phyloP scores from a whole-genome alignment of 2,113 vertebrate species.

The Cardinalis cardinalis region DNA sequence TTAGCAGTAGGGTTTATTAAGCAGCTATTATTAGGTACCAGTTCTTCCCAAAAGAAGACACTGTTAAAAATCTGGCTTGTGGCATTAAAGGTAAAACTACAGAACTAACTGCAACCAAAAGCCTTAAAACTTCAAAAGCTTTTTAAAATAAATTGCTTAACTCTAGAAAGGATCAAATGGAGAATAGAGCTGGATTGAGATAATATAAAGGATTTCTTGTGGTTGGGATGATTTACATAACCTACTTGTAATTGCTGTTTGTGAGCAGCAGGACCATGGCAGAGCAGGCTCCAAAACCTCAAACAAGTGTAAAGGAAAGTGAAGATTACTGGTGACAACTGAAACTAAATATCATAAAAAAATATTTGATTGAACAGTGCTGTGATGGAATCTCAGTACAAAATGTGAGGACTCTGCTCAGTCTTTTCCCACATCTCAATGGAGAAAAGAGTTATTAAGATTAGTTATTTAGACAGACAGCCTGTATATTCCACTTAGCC shows the following conservation, averaged over 20 bases:
- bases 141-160: neutral
- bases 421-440: neutral
- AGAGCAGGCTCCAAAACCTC: neutral
- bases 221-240: neutral
- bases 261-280: neutral
- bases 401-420: neutral
- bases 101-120: neutral
- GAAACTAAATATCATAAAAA: neutral
- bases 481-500: neutral
- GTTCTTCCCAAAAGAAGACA: neutral
- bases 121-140: neutral
- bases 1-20: neutral
- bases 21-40: neutral
- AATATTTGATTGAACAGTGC: neutral
- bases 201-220: neutral
- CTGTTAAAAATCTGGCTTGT: neutral
- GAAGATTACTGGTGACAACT: neutral
- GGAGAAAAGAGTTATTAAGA: neutral
- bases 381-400: neutral
- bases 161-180: neutral
- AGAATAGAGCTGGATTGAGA: neutral
- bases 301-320: neutral
- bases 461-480: conserved; percentile 15
- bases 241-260: neutral
- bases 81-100: neutral